These are phyloP conservation scores for Drosophila lacicola DNA, from an alignment of 2,888 invertebrate species.

Conservation along the genomic window DNA sequence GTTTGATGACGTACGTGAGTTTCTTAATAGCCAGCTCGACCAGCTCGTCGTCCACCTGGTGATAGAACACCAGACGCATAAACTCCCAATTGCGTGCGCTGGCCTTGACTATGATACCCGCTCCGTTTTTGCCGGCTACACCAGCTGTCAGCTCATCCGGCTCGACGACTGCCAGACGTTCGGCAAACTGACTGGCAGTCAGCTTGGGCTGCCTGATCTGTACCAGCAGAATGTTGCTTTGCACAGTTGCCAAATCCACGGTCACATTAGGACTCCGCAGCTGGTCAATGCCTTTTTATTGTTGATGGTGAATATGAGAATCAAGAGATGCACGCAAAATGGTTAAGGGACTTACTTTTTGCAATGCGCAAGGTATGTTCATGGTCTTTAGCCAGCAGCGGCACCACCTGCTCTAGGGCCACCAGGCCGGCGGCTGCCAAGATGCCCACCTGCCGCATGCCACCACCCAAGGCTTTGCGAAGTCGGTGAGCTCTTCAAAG, in stretches of 20 bases:
- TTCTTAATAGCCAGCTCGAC: slow-evolving; percentile 90
- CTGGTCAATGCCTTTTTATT: slow-evolving; percentile 87
- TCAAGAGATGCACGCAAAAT: background rate
- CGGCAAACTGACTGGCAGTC: slow-evolving; percentile 86
- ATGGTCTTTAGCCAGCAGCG: slow-evolving; percentile 91
- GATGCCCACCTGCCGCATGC: slow-evolving; percentile 96
- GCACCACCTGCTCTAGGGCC: slow-evolving; percentile 92
- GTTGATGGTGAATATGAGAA: background rate
- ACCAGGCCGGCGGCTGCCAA: slow-evolving; percentile 95
- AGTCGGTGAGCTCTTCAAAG: slow-evolving; percentile 90
- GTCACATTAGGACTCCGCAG: slow-evolving; percentile 87
- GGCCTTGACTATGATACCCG: slow-evolving; percentile 87
- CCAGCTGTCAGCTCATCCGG: slow-evolving; percentile 86
- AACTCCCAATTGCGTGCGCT: slow-evolving; percentile 87
- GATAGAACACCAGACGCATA: slow-evolving; percentile 90
- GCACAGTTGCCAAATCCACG: slow-evolving; percentile 88
- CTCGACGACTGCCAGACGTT: slow-evolving; percentile 86
- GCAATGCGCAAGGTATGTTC: slow-evolving; percentile 89
- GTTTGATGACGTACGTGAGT: slow-evolving; percentile 89
- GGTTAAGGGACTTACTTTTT: slow-evolving; percentile 86
- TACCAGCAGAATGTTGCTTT: slow-evolving; percentile 92
- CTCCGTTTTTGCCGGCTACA: slow-evolving; percentile 83
- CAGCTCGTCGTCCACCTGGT: slow-evolving; percentile 89
- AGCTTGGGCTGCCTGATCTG: slow-evolving; percentile 86
- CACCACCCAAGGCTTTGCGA: slow-evolving; percentile 96